Base-by-base conservation (phyloP, 1,140 invertebrate species). In the Metopolophium dirhodum region DNA sequence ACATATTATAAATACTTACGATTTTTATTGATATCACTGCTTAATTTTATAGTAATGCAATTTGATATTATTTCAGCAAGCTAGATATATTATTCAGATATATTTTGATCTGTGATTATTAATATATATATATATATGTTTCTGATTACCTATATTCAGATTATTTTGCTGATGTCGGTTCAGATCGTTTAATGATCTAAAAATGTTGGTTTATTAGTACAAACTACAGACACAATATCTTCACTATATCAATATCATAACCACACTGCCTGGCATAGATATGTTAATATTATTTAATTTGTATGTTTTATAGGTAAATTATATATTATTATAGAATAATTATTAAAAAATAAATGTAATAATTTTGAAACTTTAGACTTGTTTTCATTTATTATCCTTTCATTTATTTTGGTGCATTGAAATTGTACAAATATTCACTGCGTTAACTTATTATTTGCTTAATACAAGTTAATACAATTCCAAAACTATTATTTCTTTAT, bases 1-100 rank as follows among this genome's bases (percentile, higher is more conserved):
- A n/a, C 61, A 77, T 77, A 77, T n/a, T 30, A 68, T 54, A 54
- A 37, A 57, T 90, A 57, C 88, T 90, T 41, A 45, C 22, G 26
- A 7, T 68, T 68, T 68, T 41, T 45, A 68, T 68, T 30, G 30
- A 90, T 14, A 68, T 90, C 89, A 68, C 89, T 45, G 54, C 89
- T 61, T 90, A 22, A 61, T 90, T 90, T 90, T 90, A 61, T 47
- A 68, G 88, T 90, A 22, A 68, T 22, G 89, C 89, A n/a, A 90
- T 45, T 68, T 68, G 35, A 90, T 68, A 90, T 90, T 90, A 26
- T 90, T 90, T 41, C 35, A 45, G 41, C 41, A 26, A 68, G 37
- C 11, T 14, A 61, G 37, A 68, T 14, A 45, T 45, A 90, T 90
- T 68, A 57, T 68, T n/a, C 26, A 18, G n/a, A n/a, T n/a, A n/a